Evolutionary conservation across 2,797 vertebrate species (phyloP).

Genomic region (Scarus forsteni): DNA sequence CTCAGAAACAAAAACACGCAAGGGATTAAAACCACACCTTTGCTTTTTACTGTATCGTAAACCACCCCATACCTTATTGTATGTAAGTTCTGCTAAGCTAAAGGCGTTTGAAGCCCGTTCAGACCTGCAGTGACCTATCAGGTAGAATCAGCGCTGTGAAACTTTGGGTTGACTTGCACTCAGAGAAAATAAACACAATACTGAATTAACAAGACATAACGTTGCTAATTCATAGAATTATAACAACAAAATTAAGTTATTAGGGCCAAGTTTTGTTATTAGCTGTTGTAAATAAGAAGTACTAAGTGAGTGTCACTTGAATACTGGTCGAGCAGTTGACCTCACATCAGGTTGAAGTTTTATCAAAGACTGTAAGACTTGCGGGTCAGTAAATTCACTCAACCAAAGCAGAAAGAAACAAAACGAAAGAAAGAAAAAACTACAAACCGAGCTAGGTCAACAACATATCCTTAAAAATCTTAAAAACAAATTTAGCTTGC

Average conservation of each 20-base stretch:
- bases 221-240: conserved; percentile 23
- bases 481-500: conserved; percentile 32
- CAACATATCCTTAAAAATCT: conserved; percentile 43
- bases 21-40: conserved; percentile 76
- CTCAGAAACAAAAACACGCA: conserved; percentile 80
- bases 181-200: conserved; percentile 21
- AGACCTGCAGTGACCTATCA: conserved; percentile 39
- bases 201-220: conserved; percentile 27
- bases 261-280: conserved; percentile 26
- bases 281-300: conserved; percentile 10
- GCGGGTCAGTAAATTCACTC: conserved; percentile 74
- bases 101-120: conserved; percentile 48
- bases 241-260: conserved; percentile 24
- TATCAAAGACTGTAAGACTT: conserved; percentile 62
- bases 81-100: conserved; percentile 54
- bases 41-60: conserved; percentile 72
- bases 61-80: conserved; percentile 51
- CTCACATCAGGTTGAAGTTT: conserved; percentile 56
- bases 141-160: conserved; percentile 48
- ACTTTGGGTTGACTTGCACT: conserved; percentile 53
- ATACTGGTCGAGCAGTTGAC: conserved; percentile 49
- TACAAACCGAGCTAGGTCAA: conserved; percentile 58
- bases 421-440: conserved; percentile 10
- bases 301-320: conserved; percentile 31
- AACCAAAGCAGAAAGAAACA: conserved; percentile 53